Evolutionary conservation across 2,888 invertebrate species (phyloP).

Genomic region (Cataglyphis livida): DNA sequence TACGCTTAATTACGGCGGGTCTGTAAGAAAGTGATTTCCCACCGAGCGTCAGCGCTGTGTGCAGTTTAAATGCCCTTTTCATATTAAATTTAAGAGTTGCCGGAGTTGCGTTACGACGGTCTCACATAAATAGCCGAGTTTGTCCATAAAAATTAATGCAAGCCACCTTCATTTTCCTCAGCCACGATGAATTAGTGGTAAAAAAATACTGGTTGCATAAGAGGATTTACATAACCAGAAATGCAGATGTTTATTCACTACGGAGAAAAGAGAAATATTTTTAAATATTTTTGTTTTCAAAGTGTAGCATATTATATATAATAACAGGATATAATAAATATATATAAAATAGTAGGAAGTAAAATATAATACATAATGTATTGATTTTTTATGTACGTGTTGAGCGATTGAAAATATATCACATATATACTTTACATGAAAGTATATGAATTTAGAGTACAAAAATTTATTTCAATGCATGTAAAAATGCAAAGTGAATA

Average conservation of each 20-base stretch:
- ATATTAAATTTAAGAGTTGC: constrained; percentile 50
- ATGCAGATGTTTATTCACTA: background rate
- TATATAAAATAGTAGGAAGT: background rate
- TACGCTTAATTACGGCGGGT: background rate
- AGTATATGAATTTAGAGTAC: constrained; percentile 1
- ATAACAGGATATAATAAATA: too few relatives aligned
- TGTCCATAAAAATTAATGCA: constrained; percentile 7
- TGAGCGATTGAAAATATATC: background rate
- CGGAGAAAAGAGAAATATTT: background rate
- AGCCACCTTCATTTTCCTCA: constrained; percentile 35
- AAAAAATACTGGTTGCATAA: constrained; percentile 20
- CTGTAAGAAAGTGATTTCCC: constrained; percentile 12
- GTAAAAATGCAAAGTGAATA: constrained; percentile 44
- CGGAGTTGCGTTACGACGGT: constrained; percentile 23
- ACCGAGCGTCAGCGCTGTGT: background rate
- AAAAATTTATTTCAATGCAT: constrained; percentile 18
- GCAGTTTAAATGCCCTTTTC: constrained; percentile 27
- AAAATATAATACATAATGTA: background rate
- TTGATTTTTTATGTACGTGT: background rate
- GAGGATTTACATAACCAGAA: background rate
- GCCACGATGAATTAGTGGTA: constrained; percentile 17
- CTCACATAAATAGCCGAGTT: constrained; percentile 12
- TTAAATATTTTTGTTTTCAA: background rate
- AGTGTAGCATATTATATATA: background rate
- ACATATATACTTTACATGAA: background rate